Base-by-base conservation (phyloP, 2,888 invertebrate genomes). In the Serrognathus titanus region DNA sequence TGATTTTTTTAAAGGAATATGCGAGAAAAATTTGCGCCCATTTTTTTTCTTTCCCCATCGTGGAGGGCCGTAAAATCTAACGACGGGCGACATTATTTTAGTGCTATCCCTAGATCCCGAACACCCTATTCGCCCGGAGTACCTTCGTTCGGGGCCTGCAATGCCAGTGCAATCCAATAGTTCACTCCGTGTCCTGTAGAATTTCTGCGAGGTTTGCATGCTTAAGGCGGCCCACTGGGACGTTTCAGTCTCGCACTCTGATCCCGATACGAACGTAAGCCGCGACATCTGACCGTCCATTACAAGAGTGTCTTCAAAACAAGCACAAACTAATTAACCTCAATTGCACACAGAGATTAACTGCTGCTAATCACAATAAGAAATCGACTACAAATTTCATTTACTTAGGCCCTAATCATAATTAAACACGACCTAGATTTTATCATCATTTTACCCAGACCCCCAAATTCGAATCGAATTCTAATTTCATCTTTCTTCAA, bases 201-300 rank as follows among this genome's bases (percentile, higher is more conserved):
- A 70, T 69, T 68, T 67, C 67, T 66, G 63, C 66, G 55, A 67
- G 62, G 63, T 61, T 63, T 69, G 66, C 67, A 68, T 69, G 71
- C 70, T 69, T 66, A 69, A 68, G 70, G 70, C 68, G 65, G 68
- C 68, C 72, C 72, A 66, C 59, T 60, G 72, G 73, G 72, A 72
- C 71, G 68, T 72, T 72, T 72, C 72, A 72, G 73, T 73, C 68
- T 73, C 73, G 71, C 70, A 69, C 66, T 69, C 69, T 71, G 72
- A 71, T 71, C 71, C 69, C 70, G 68, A 69, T 71, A 70, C 71
- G 70, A 71, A 69, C 64, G 62, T 60, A 63, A 67, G 68, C 64
- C 69, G 68, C 71, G 72, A 74, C 74, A 71, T 72, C 67, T 73
- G 71, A 72, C 72, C 72, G 72, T 73, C 71, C 66, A 72, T 74